Evolutionary conservation across 2,797 vertebrate species (phyloP), one percentile per base, ranked within the genome.

Genomic region (Triplophysa yarkandensis): DNA sequence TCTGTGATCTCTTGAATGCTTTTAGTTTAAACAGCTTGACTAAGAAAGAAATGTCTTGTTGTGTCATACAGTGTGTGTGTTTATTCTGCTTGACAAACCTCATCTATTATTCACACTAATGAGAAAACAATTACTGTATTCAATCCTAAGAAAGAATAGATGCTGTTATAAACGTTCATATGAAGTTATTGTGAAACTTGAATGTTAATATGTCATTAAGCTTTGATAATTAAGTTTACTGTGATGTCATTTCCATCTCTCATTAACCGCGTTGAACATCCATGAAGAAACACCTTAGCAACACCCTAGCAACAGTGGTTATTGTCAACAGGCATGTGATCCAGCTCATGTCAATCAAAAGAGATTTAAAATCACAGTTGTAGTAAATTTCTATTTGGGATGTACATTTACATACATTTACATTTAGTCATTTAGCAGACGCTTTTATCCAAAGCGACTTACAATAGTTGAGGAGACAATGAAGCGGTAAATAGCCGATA

Each of bases 361-460:
- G 27, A 46, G 69, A 57, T 32, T 44, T 34, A 16, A 36, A 73
- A 67, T 30, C 30, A 50, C 66, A 74, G 72, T 78, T 71, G 58
- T 70, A 77, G 46, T 80, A 66, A 78, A 75, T 71, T 58, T 58
- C 71, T 77, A 79, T 74, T 68, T 50, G 60, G 68, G 58, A 54
- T 62, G 9, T 77, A 76, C n/a, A n/a, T n/a, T n/a, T n/a, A n/a
- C n/a, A n/a, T n/a, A n/a, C n/a, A n/a, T n/a, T n/a, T n/a, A n/a
- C n/a, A n/a, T n/a, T n/a, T n/a, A n/a, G n/a, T n/a, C n/a, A n/a
- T n/a, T n/a, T n/a, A n/a, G n/a, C n/a, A n/a, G n/a, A n/a, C n/a
- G n/a, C n/a, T n/a, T n/a, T n/a, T n/a, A n/a, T n/a, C n/a, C n/a
- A n/a, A n/a, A n/a, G n/a, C n/a, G n/a, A n/a, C n/a, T n/a, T n/a